phyloP scores from a whole-genome alignment of 2,113 vertebrate genomes.

The Gadus macrocephalus region DNA sequence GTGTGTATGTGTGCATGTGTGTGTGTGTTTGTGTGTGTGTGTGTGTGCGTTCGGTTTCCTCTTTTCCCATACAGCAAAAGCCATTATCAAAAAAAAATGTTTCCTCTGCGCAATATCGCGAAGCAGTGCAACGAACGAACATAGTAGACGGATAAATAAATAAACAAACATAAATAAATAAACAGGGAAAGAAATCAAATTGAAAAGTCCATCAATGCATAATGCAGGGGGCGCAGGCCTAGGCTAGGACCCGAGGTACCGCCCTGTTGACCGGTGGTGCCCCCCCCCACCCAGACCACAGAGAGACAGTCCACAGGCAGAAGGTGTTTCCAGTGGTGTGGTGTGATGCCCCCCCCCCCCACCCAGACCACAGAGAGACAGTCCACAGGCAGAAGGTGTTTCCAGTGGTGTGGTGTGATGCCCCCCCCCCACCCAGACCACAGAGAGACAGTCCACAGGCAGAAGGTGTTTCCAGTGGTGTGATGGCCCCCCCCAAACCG shows the following conservation, averaged over 20 bases:
- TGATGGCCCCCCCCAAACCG: no score
- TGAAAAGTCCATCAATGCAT: constrained; percentile 34
- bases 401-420: no score
- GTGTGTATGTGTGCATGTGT: constrained; percentile 9
- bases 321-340: not conserved
- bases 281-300: constrained; percentile 14
- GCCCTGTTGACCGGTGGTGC: constrained; percentile 52
- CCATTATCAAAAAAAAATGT: not conserved
- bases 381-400: constrained; percentile 18
- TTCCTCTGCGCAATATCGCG: constrained; percentile 46
- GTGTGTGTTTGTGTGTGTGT: not conserved
- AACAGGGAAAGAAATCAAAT: constrained; percentile 37
- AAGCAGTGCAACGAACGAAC: constrained; percentile 29
- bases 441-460: no score
- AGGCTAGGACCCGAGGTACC: constrained; percentile 26
- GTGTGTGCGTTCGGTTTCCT: not conserved
- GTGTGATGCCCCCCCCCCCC: no score
- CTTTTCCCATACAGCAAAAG: constrained; percentile 18
- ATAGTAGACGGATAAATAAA: constrained; percentile 24
- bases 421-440: no score
- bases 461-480: no score
- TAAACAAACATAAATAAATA: constrained; percentile 32
- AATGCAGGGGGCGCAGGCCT: constrained; percentile 13
- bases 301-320: constrained; percentile 37
- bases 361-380: no score